phyloP scores from a whole-genome alignment of 1,140 invertebrate genomes.

The Lepidurus packardi region DNA sequence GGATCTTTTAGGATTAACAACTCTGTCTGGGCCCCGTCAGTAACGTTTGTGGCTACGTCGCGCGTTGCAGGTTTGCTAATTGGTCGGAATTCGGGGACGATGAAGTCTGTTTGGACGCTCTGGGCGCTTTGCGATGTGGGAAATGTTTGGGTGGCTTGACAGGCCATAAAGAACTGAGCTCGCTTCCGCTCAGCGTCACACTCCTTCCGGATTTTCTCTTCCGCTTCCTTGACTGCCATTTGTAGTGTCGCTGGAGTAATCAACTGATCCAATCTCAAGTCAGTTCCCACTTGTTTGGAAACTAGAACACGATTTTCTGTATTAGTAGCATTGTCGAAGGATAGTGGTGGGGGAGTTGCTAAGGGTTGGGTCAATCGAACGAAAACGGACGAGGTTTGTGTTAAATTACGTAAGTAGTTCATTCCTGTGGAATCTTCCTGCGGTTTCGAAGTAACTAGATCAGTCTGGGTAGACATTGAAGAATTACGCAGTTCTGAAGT shows the following conservation, averaged over 20 bases:
- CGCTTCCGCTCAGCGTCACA: slow-evolving; percentile 4
- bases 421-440: neutral
- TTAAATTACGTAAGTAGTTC: neutral
- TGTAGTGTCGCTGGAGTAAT: slow-evolving; percentile 35
- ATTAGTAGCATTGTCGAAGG: slow-evolving; percentile 42
- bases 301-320: slow-evolving; percentile 40
- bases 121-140: neutral
- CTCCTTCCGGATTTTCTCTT: neutral
- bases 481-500: neutral
- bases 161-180: slow-evolving; percentile 15
- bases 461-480: neutral
- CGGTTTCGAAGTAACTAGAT: neutral
- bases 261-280: slow-evolving; percentile 36
- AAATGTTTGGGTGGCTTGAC: neutral
- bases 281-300: slow-evolving; percentile 43
- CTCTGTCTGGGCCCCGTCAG: neutral
- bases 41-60: neutral
- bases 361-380: slow-evolving; percentile 39
- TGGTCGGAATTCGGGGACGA: neutral
- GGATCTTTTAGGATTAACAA: neutral
- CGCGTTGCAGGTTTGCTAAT: neutral
- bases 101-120: neutral
- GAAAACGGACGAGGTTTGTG: slow-evolving; percentile 38
- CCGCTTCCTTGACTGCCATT: neutral
- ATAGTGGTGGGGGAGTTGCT: slow-evolving; percentile 36